Evolutionary conservation across 2,797 vertebrate genomes (phyloP).

Genomic region (Enteromius trimaculatus): DNA sequence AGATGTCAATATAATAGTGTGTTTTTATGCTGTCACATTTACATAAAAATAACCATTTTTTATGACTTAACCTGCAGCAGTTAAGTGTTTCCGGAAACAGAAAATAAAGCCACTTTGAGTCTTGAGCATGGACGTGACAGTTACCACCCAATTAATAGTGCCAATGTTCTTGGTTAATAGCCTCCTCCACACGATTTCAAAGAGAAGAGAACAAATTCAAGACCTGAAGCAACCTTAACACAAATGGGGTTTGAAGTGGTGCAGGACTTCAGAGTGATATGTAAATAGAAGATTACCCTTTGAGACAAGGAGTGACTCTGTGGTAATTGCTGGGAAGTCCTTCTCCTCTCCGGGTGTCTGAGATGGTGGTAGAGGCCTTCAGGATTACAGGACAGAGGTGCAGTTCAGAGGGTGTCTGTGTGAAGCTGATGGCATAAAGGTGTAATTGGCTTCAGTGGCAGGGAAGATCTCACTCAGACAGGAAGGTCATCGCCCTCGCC

Average conservation of each 20-base stretch:
- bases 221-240: slow-evolving; percentile 31
- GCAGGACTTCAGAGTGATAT: slow-evolving; percentile 67
- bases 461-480: slow-evolving; percentile 64
- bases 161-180: slow-evolving; percentile 30
- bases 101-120: slow-evolving; percentile 18
- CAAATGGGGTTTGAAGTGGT: slow-evolving; percentile 56
- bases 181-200: slow-evolving; percentile 32
- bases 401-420: slow-evolving; percentile 37
- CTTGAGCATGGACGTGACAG: slow-evolving; percentile 2
- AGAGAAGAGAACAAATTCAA: slow-evolving; percentile 53
- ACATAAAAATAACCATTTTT: slow-evolving; percentile 47
- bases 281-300: slow-evolving; percentile 73
- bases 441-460: slow-evolving; percentile 71
- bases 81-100: slow-evolving; percentile 17
- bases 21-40: slow-evolving; percentile 51
- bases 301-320: slow-evolving; percentile 65
- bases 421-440: slow-evolving; percentile 56
- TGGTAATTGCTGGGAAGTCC: slow-evolving; percentile 72
- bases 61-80: slow-evolving; percentile 34
- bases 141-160: background rate
- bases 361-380: slow-evolving; percentile 63
- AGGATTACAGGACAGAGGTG: slow-evolving; percentile 64
- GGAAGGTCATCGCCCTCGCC: slow-evolving; percentile 68
- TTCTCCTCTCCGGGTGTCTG: slow-evolving; percentile 54
- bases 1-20: slow-evolving; percentile 39